Evolutionary conservation across 2,797 vertebrate species (phyloP), one percentile per base, ranked within the genome.

Genomic region (Tolypeutes matacus): DNA sequence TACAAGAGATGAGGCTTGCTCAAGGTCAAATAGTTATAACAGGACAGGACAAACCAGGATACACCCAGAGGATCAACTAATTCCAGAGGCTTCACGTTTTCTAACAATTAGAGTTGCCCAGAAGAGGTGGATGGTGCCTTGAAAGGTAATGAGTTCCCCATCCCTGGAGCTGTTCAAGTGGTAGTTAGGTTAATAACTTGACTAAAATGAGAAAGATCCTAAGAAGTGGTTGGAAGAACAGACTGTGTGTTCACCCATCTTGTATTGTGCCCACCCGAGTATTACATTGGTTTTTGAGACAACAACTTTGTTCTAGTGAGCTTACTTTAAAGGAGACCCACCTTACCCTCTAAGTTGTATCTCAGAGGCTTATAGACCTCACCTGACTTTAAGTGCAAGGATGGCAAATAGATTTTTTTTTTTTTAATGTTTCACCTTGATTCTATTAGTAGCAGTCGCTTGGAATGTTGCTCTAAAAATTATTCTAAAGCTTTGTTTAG

Each of bases 371-470:
- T 27, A 1, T 25, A 76, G 82, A 76, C 21, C 56, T 64, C 49
- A 64, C 56, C 25, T 62, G 75, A 29, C 49, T 27, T 25, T 67
- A 31, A 69, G 18, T 21, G 3, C 51, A 60, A 93, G 78, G 7
- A 56, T 20, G 20, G 20, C 58, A 94, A 86, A 78, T 94, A 29
- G 73, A 81, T 94, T 81, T 87, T 34, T 80, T 58, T 65, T 75
- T 95, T 80, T 46, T 46, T 46, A 46, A 67, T 89, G 56, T 56
- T 92, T 94, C 53, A 23, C 21, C 88, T 77, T 51, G 78, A 58
- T 75, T 93, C 46, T 25, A 20, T 82, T 36, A 53, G 6, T 58
- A 53, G 83, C 42, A 14, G 36, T 73, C 92, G 4, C 60, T 51
- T 62, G 39, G 67, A 70, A 65, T 27, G 51, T 39, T n/a, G 29